Conservation (phyloP, 2,797 vertebrate species). For the Capromys pilorides region DNA sequence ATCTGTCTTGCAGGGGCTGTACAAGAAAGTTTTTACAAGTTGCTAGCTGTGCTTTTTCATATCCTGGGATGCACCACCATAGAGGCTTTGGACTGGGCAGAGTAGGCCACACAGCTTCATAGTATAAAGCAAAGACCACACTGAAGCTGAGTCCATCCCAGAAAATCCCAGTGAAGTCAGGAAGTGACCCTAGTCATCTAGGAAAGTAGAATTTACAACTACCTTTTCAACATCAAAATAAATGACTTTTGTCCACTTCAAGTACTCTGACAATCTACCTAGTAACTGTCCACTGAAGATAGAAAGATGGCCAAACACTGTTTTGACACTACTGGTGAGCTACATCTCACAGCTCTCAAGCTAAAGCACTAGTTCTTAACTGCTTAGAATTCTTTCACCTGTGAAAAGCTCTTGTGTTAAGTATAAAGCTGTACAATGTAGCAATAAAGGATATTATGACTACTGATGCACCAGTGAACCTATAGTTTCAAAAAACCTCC, state of each 20-base stretch:
- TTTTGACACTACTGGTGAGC: not conserved
- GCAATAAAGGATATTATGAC: not conserved
- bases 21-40: not conserved
- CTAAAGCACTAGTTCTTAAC: not conserved
- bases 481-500: constrained; percentile 26
- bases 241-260: not conserved
- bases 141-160: not conserved
- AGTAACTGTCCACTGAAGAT: not conserved
- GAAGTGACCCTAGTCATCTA: not conserved
- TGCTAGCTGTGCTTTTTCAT: not conserved
- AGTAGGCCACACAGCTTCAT: not conserved
- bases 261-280: not conserved
- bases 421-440: not conserved
- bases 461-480: not conserved
- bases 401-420: not conserved
- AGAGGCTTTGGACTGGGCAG: not conserved
- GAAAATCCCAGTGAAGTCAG: not conserved
- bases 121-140: not conserved
- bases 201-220: not conserved
- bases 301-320: not conserved
- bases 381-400: not conserved
- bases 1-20: not conserved
- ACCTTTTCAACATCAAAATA: not conserved
- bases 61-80: not conserved
- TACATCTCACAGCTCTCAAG: not conserved